Evolutionary conservation across 1,140 invertebrate genomes (phyloP).

Genomic region (Trachymyrmex cornetzi): DNA sequence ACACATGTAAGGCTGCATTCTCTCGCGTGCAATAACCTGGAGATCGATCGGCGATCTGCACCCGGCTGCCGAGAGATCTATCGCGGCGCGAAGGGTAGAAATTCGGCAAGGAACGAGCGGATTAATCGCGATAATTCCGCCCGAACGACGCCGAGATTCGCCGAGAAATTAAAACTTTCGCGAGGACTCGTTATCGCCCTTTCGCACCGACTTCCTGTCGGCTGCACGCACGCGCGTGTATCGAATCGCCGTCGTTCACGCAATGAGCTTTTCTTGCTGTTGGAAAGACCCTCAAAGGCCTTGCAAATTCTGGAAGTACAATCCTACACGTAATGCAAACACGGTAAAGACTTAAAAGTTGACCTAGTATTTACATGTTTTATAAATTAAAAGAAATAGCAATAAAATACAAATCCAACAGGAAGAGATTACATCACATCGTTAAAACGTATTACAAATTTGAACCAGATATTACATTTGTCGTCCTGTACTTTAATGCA

Average conservation of each 20-base stretch:
- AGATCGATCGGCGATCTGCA: conserved; percentile 41
- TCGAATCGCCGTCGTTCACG: conserved; percentile 67
- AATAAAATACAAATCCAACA: not conserved
- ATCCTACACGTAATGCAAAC: not conserved
- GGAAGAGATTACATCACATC: not conserved
- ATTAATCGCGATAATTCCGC: conserved; percentile 51
- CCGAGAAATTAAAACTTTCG: conserved; percentile 70
- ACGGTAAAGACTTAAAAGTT: not conserved
- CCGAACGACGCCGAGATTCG: conserved; percentile 40
- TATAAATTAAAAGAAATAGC: not conserved
- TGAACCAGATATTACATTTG: not conserved
- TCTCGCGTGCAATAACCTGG: conserved; percentile 54
- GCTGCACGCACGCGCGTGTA: conserved; percentile 61
- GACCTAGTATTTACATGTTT: not conserved
- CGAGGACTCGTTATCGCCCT: conserved; percentile 66
- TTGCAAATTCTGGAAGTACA: not conserved
- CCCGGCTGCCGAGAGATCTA: conserved; percentile 33
- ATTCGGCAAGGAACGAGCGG: conserved; percentile 50
- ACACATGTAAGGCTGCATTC: conserved; percentile 46
- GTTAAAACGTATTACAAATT: not conserved
- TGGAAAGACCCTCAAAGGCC: not conserved
- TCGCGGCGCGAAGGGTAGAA: conserved; percentile 39
- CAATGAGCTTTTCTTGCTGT: conserved; percentile 35
- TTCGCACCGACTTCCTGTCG: conserved; percentile 67
- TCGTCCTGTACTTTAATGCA: not conserved